Conservation (phyloP, 2,888 invertebrate species). For the Malachius bipustulatus region DNA sequence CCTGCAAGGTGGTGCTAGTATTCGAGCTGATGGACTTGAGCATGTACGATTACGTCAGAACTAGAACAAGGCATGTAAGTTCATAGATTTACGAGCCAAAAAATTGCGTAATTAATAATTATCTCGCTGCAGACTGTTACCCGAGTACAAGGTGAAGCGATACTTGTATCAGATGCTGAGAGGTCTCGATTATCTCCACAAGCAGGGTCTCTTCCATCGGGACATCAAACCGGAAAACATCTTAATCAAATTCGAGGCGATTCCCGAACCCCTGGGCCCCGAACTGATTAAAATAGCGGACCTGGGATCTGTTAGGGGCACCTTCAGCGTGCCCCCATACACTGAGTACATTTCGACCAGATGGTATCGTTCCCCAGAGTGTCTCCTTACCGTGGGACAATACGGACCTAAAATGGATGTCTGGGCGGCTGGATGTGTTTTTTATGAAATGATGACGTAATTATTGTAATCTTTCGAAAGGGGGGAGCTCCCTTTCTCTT, state of each 20-base stretch:
- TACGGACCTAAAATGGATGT: constrained; percentile 62
- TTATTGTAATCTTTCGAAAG: constrained; percentile 14
- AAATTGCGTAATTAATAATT: too few species aligned
- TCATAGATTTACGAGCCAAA: too few species aligned
- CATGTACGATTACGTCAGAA: constrained; percentile 50
- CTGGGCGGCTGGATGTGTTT: constrained; percentile 60
- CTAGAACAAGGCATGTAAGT: constrained; percentile 35
- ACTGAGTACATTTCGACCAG: constrained; percentile 60
- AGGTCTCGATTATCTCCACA: constrained; percentile 51
- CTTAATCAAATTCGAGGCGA: constrained; percentile 41
- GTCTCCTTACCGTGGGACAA: constrained; percentile 51
- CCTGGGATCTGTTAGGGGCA: constrained; percentile 49
- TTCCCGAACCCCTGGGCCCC: neutral
- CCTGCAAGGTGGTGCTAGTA: constrained; percentile 47
- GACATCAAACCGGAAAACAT: constrained; percentile 64
- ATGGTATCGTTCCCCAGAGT: constrained; percentile 60
- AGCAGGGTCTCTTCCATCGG: constrained; percentile 50
- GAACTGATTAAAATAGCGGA: constrained; percentile 49
- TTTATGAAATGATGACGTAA: constrained; percentile 54
- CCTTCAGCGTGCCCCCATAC: constrained; percentile 48
- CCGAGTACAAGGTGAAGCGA: constrained; percentile 43
- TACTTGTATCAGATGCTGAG: constrained; percentile 49
- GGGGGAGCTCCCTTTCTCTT: too few species aligned
- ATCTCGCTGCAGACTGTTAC: constrained; percentile 37
- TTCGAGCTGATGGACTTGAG: constrained; percentile 62